Percentiles rank a stretch among this genome's conserved stretches.
Conservation (phyloP, 2,888 invertebrate species). For the Dicyrtomina minuta region DNA sequence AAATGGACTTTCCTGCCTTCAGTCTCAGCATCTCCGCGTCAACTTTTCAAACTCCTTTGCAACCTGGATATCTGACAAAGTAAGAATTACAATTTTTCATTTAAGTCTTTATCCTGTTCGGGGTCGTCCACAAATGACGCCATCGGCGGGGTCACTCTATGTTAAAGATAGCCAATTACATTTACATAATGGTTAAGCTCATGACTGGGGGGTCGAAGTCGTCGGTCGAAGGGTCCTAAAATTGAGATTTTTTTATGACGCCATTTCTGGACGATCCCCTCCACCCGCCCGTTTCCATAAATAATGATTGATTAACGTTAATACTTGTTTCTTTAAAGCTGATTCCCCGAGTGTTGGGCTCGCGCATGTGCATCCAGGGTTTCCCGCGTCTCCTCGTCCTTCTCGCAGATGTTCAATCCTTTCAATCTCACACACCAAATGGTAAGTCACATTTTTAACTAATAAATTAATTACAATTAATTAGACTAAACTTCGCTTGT, state of each 20-base stretch:
- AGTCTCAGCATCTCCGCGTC: background rate
- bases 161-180: no score
- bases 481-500: no score
- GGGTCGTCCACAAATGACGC: no score
- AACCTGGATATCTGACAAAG: slow-evolving; percentile 20
- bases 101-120: no score
- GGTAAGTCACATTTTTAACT: no score
- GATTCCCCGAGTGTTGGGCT: background rate
- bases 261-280: background rate
- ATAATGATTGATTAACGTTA: background rate
- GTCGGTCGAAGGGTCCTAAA: background rate
- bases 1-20: background rate
- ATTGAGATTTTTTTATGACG: background rate
- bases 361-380: background rate
- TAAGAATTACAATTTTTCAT: no score
- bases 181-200: no score
- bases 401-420: background rate
- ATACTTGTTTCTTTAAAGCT: background rate
- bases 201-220: no score
- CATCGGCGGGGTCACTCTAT: no score
- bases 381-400: background rate
- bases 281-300: background rate
- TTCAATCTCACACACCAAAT: background rate
- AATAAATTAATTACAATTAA: no score
- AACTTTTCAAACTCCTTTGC: slow-evolving; percentile 10